Evolutionary conservation across 2,888 invertebrate species (phyloP), one percentile per base, ranked within the genome.

Genomic region (Poecilus cupreus): DNA sequence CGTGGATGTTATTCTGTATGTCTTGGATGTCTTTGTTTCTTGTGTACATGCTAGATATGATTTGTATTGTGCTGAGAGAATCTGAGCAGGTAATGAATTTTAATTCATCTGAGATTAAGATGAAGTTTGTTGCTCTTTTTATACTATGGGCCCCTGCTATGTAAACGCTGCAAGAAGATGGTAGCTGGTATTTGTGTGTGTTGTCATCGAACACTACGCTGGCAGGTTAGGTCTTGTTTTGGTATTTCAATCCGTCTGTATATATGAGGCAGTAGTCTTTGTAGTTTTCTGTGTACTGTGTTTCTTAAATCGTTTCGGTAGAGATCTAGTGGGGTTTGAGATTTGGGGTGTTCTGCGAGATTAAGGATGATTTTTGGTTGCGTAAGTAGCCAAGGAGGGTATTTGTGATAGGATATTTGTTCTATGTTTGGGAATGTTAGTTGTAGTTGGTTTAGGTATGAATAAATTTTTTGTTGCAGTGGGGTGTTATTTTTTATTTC

Each of bases 31-130:
- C 20, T 10, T 60, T 37, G 10, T 24, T 68, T 68, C 49, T 64
- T 20, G 78, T 24, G 18, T 79, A 79, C 26, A n/a, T 20, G 13
- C 70, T 10, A 32, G 70, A 22, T 8, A 80, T 32, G 32, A 16
- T 18, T 32, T 80, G 20, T 3, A 80, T 26, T 32, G 37, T 37
- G 39, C 68, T 68, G 10, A 80, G 54, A 32, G 80, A 80, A 49
- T 70, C 51, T 11, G 80, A 51, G 20, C 64, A 70, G 13, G 70
- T 80, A 26, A 16, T 49, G 13, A n/a, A 43, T 26, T 79, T 70
- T 16, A 51, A 5, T 8, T 51, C 18, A 8, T 16, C 13, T 4
- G 10, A 1, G 5, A 18, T 16, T 51, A 0, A 18, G 8, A 51
- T 51, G 1, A 18, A 10, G 18, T 51, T 20, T 51, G 51, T 20